Evolutionary conservation across 2,888 invertebrate species (phyloP).

Genomic region (Mesoligia furuncula): DNA sequence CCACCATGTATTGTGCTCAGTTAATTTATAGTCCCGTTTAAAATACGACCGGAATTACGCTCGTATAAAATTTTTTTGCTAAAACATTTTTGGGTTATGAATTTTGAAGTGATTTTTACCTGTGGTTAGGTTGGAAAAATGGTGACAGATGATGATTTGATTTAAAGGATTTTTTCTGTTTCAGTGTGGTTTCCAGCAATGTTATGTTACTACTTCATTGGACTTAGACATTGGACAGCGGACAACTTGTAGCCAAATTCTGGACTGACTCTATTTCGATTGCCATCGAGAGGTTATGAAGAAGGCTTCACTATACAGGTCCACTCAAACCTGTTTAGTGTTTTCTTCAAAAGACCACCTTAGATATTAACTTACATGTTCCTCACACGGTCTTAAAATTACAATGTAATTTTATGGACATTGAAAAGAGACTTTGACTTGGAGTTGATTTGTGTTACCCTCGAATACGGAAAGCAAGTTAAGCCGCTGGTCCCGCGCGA

Average conservation of each 20-base stretch:
- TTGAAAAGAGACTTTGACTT: neutral
- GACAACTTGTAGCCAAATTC: neutral
- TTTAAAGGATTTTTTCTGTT: neutral
- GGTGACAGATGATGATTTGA: conserved; percentile 12
- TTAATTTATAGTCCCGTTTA: conserved; percentile 86
- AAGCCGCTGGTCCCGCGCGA: too few relatives aligned
- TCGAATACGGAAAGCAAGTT: too few relatives aligned
- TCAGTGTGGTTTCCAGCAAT: neutral
- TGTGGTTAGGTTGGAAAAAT: conserved; percentile 4
- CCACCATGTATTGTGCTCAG: conserved; percentile 86
- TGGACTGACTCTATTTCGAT: neutral
- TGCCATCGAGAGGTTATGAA: neutral
- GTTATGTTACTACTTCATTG: neutral
- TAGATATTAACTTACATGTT: neutral
- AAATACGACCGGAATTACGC: conserved; percentile 83
- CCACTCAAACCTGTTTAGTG: neutral
- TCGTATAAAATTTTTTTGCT: conserved; percentile 75
- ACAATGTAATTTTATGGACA: neutral
- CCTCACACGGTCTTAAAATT: neutral
- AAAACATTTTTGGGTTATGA: conserved; percentile 51
- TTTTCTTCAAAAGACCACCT: neutral
- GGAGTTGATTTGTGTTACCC: too few relatives aligned
- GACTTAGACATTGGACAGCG: neutral
- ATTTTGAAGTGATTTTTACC: conserved; percentile 49
- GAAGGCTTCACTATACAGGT: neutral